These are phyloP conservation scores for Clepsis dumicolana DNA, from an alignment of 2,888 invertebrate genomes.

Conservation along the genomic window DNA sequence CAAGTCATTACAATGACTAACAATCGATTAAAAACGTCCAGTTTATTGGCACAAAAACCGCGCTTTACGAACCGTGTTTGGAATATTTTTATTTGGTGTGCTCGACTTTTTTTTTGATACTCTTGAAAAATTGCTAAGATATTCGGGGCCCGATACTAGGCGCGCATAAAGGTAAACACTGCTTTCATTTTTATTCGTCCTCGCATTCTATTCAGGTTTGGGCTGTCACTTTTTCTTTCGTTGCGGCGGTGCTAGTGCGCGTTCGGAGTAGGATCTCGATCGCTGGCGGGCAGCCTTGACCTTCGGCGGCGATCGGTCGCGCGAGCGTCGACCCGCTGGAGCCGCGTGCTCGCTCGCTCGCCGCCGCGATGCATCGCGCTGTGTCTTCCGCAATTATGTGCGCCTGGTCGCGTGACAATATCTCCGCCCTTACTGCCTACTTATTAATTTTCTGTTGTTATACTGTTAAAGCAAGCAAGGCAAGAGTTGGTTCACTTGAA, in stretches of 20 bases:
- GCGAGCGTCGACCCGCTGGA: conserved; percentile 73
- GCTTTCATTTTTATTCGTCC: conserved; percentile 86
- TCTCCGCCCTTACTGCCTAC: conserved; percentile 28
- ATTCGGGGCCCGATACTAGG: conserved; percentile 41
- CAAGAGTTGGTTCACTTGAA: neutral
- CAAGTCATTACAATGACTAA: conserved; percentile 64
- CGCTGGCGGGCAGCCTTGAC: conserved; percentile 78
- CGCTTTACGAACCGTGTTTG: conserved; percentile 38
- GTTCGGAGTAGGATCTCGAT: conserved; percentile 66
- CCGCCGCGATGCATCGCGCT: conserved; percentile 50
- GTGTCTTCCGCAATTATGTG: conserved; percentile 55
- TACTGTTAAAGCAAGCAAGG: conserved; percentile 16
- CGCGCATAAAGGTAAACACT: conserved; percentile 47
- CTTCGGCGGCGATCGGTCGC: conserved; percentile 80
- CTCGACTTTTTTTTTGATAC: neutral
- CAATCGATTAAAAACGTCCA: conserved; percentile 49
- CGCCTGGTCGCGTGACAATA: conserved; percentile 43
- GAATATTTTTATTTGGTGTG: neutral
- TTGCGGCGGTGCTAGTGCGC: conserved; percentile 60
- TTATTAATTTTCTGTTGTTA: conserved; percentile 20
- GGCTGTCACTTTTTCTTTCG: conserved; percentile 86
- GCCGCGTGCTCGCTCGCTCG: conserved; percentile 49
- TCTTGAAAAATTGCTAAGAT: conserved; percentile 20
- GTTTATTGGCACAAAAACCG: conserved; percentile 40
- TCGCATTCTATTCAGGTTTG: conserved; percentile 83